Percentiles rank a stretch among this genome's conserved stretches.
phyloP scores from a whole-genome alignment of 2,888 invertebrate genomes.

The Toxonevra muliebris region DNA sequence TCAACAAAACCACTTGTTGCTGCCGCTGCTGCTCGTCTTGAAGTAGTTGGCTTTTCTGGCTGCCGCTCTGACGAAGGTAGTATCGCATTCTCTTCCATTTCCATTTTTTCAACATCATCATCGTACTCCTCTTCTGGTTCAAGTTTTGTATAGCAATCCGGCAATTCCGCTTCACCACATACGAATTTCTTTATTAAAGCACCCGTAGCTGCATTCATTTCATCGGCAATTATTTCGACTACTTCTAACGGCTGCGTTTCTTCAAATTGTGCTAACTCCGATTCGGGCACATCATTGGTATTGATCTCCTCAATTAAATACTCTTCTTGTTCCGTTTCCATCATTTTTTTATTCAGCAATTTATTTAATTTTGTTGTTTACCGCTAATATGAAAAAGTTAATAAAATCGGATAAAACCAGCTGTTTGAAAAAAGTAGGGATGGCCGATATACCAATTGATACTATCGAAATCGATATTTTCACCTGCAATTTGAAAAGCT shows the following conservation, averaged over 20 bases:
- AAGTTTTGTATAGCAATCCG: conserved; percentile 69
- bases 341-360: too few relatives aligned
- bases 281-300: conserved; percentile 57
- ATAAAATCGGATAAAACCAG: too few relatives aligned
- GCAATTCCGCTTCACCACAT: conserved; percentile 76
- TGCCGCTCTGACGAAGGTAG: background rate
- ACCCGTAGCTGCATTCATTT: conserved; percentile 5
- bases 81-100: conserved; percentile 55
- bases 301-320: conserved; percentile 58
- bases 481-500: too few relatives aligned
- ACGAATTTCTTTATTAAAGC: conserved; percentile 75
- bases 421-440: too few relatives aligned
- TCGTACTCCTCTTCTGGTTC: conserved; percentile 67
- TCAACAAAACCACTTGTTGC: background rate
- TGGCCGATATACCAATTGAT: too few relatives aligned
- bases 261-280: conserved; percentile 59
- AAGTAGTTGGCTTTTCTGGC: conserved; percentile 19
- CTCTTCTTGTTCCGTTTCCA: conserved; percentile 27
- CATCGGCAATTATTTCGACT: conserved; percentile 43
- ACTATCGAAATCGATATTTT: too few relatives aligned
- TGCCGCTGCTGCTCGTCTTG: conserved; percentile 12
- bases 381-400: too few relatives aligned
- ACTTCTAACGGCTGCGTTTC: conserved; percentile 56
- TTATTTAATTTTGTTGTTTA: too few relatives aligned
- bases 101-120: conserved; percentile 61